A percentile compares a stretch with the other conserved stretches of the same genome.
phyloP scores from a whole-genome alignment of 1,140 invertebrate genomes.

The Chelonus insularis region DNA sequence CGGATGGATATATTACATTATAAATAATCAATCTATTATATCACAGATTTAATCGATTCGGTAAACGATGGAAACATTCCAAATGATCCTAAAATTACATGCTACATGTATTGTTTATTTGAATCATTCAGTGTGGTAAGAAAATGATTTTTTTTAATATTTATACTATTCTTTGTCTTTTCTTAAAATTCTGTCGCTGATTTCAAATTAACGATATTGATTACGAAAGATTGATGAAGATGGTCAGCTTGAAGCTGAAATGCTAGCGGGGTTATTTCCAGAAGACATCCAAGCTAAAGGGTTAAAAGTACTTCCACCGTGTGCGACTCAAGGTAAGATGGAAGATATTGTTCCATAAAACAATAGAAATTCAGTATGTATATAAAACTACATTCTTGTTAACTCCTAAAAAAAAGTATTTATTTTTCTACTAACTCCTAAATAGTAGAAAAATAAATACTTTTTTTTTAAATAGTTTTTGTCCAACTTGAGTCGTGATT shows the following conservation, averaged over 20 bases:
- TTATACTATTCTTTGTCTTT: not conserved
- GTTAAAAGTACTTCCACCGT: not conserved
- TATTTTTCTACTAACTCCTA: no score
- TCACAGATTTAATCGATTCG: conserved; percentile 47
- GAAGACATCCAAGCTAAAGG: conserved; percentile 22
- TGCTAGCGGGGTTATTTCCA: conserved; percentile 25
- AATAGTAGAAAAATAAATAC: no score
- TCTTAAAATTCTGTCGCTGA: no score
- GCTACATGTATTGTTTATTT: conserved; percentile 54
- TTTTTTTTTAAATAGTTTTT: no score
- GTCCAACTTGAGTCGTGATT: no score
- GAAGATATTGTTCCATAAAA: no score
- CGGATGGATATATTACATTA: no score
- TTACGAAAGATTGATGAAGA: conserved; percentile 29
- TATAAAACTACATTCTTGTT: no score
- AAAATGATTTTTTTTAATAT: not conserved
- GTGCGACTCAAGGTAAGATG: conserved; percentile 18
- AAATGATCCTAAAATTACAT: conserved; percentile 43
- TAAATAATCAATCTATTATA: no score
- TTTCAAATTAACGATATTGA: no score
- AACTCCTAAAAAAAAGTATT: no score
- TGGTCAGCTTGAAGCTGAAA: conserved; percentile 23
- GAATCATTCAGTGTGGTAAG: conserved; percentile 50
- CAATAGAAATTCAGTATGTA: no score
- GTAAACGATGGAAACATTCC: conserved; percentile 38